Percentiles rank a stretch among this genome's conserved stretches.
These are phyloP conservation scores for Sarcophaga rosellei DNA, from an alignment of 2,888 invertebrate genomes.

Conservation along the genomic window DNA sequence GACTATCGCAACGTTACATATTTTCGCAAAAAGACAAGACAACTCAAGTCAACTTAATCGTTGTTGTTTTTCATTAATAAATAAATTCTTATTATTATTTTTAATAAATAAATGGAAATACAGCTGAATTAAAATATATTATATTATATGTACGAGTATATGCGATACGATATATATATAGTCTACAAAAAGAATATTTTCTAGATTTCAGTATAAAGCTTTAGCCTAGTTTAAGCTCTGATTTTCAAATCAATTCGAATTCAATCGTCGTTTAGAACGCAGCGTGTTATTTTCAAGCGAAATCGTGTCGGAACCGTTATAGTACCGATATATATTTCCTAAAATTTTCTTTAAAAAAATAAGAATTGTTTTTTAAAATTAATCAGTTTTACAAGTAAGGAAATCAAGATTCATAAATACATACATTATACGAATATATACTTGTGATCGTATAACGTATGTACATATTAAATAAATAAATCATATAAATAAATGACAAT, in stretches of 20 bases:
- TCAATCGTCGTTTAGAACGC: slow-evolving; percentile 55
- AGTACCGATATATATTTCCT: not conserved
- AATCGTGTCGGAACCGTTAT: slow-evolving; percentile 8
- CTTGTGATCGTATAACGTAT: too few species aligned
- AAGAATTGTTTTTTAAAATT: slow-evolving; percentile 14
- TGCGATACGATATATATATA: too few species aligned
- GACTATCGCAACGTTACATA: too few species aligned
- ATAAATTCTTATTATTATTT: too few species aligned
- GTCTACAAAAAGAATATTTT: not conserved
- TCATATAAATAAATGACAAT: not conserved
- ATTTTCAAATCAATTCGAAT: slow-evolving; percentile 64
- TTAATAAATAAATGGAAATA: too few species aligned
- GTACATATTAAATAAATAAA: too few species aligned
- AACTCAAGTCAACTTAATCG: too few species aligned
- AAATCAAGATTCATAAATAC: slow-evolving; percentile 37
- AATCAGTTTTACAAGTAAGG: slow-evolving; percentile 27
- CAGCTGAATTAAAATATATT: too few species aligned
- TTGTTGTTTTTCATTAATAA: too few species aligned
- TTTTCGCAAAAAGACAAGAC: too few species aligned
- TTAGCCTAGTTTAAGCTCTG: slow-evolving; percentile 59
- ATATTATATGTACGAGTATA: too few species aligned
- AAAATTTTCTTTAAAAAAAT: not conserved
- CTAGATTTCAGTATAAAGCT: slow-evolving; percentile 55
- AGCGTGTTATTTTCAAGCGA: slow-evolving; percentile 18
- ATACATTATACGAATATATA: too few species aligned